Evolutionary conservation across 2,888 invertebrate genomes (phyloP), one percentile per base, ranked within the genome.

Genomic region (Heliconius ismenius): DNA sequence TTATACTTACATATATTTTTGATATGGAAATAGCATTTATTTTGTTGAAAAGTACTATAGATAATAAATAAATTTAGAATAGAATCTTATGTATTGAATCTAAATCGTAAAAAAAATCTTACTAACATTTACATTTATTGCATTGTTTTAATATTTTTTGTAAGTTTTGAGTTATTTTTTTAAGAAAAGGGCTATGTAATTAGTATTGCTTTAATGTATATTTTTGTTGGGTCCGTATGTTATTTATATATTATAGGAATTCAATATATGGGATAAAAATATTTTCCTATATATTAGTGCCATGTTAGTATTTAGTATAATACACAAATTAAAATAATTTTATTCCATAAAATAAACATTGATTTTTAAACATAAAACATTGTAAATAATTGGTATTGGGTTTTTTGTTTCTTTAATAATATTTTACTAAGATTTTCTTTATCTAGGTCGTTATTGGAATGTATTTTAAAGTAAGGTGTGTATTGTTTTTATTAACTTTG

Each of bases 391-490:
- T 28, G 69, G 36, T 58, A 72, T 67, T 36, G 28, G 43, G 36
- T 43, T 54, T 69, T 69, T 73, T 77, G 80, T 54, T 74, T 43
- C 69, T 54, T 28, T 58, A 60, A 63, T 62, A 72, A 26, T 58
- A n/a, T 81, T 83, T 82, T 81, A 84, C 82, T 86, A 82, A 75
- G 86, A 81, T 89, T 88, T 86, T 90, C 82, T 89, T 87, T 85
- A 90, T 91, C 84, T 91, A 93, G 93, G 89, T 92, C 93, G 80
- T 89, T 92, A 86, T 92, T 93, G 90, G 93, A 91, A 92, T 89
- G 87, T 86, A 90, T 87, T 88, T 90, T 88, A 88, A 86, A 83
- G 85, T 89, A 86, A 93, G 93, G 93, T 93, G 91, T 92, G 93
- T 92, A 91, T 85, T 83, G 83, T 81, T 79, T 76, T 75, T 77